Evolutionary conservation across 2,797 vertebrate species (phyloP).

Genomic region (Parambassis ranga): DNA sequence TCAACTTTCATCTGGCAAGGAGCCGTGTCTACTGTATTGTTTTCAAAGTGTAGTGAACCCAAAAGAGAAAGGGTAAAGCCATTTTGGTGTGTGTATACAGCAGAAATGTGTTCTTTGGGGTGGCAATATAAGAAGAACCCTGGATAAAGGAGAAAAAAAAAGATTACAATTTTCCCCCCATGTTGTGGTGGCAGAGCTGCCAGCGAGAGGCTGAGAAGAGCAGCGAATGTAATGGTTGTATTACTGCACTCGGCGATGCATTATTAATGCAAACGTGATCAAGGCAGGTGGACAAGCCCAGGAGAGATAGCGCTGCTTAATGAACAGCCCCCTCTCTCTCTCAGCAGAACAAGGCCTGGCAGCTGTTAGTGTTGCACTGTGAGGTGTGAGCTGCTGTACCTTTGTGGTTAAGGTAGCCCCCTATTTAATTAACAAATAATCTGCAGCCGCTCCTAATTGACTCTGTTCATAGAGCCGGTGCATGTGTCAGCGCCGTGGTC

Average conservation of each 20-base stretch:
- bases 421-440: slow-evolving; percentile 88
- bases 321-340: slow-evolving; percentile 76
- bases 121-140: slow-evolving; percentile 69
- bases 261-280: slow-evolving; percentile 87
- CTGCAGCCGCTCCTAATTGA: slow-evolving; percentile 80
- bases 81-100: slow-evolving; percentile 70
- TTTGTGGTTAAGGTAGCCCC: slow-evolving; percentile 71
- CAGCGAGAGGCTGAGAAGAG: slow-evolving; percentile 69
- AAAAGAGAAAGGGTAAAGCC: slow-evolving; percentile 77
- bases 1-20: slow-evolving; percentile 77
- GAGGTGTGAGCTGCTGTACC: slow-evolving; percentile 77
- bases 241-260: slow-evolving; percentile 83
- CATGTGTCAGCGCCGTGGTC: slow-evolving; percentile 66
- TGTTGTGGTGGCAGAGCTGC: slow-evolving; percentile 66
- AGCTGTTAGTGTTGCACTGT: slow-evolving; percentile 81
- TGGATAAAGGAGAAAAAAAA: slow-evolving; percentile 74
- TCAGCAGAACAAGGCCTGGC: slow-evolving; percentile 79
- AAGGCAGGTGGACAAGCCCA: slow-evolving; percentile 85
- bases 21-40: slow-evolving; percentile 66
- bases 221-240: slow-evolving; percentile 80
- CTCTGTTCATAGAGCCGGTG: slow-evolving; percentile 68
- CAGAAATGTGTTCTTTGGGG: slow-evolving; percentile 74
- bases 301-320: slow-evolving; percentile 82
- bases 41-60: slow-evolving; percentile 81
- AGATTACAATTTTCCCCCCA: slow-evolving; percentile 72